Base-by-base conservation (phyloP, 2,888 invertebrate genomes). In the Lasiommata megera region DNA sequence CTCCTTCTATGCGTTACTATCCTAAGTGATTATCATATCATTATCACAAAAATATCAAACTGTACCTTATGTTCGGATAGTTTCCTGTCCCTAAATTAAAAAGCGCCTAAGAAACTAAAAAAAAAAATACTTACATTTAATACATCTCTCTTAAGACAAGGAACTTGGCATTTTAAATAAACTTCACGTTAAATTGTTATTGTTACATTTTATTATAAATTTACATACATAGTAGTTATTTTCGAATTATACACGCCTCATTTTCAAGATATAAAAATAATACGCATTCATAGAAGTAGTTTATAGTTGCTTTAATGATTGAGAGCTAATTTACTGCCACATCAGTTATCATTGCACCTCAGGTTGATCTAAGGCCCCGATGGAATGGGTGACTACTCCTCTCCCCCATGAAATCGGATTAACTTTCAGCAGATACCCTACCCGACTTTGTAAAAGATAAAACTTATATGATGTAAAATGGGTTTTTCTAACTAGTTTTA, bases 181-280 rank as follows among this genome's bases (percentile, higher is more conserved):
- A 71, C 43, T 65, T 63, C 71, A 64, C 52, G 63, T 55, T 64
- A 70, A 76, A 75, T 82, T 76, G 82, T 67, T 34, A 84, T 72
- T 80, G 80, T 88, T 87, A 87, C 80, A 84, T 74, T 87, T 88
- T 84, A 86, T 87, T 82, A 82, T 77, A 72, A 73, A 71, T 67
- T 71, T 79, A 78, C 76, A 78, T 66, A 68, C 65, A 79, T 68
- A 63, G 67, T 80, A 79, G 46, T 31, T 46, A 46, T 46, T 46
- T 46, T 44, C 29, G 72, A 83, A 83, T 84, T 79, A 81, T 82
- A 77, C 77, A 87, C 82, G 84, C 77, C 78, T 79, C 83, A 82
- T 83, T 81, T 85, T 84, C 79, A 80, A 75, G 74, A 81, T 89
- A 89, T 79, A 89, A 89, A 89, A 89, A 89, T 89, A 88, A 70